phyloP scores from a whole-genome alignment of 2,113 vertebrate species.

The Marmota flaviventris region DNA sequence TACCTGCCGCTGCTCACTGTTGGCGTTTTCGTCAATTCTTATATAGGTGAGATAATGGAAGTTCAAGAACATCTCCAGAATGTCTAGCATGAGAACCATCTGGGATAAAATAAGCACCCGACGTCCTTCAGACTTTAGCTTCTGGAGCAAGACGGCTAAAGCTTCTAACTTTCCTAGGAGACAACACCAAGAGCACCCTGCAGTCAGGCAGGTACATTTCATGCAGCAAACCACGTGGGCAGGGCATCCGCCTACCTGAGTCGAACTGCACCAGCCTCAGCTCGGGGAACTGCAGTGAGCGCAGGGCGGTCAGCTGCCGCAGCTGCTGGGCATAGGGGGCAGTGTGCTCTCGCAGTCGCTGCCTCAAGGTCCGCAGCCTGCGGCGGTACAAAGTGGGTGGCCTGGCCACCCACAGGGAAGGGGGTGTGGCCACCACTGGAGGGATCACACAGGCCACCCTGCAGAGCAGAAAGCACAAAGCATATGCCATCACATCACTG shows the following conservation, averaged over 20 bases:
- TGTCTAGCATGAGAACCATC: constrained; percentile 92
- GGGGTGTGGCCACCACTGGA: constrained; percentile 91
- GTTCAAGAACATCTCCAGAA: constrained; percentile 92
- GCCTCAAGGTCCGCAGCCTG: constrained; percentile 88
- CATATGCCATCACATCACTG: not conserved
- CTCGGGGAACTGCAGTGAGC: constrained; percentile 91
- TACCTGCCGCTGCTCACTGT: constrained; percentile 94
- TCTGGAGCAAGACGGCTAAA: constrained; percentile 95
- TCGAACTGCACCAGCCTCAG: constrained; percentile 95
- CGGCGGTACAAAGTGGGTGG: constrained; percentile 91
- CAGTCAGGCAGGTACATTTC: not conserved
- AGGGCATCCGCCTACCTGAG: constrained; percentile 90
- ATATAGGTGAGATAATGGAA: constrained; percentile 94
- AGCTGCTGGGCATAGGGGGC: constrained; percentile 89
- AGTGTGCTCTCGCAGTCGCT: constrained; percentile 87
- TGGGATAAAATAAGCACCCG: constrained; percentile 95
- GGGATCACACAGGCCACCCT: constrained; percentile 94
- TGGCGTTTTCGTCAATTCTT: constrained; percentile 96
- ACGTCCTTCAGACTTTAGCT: constrained; percentile 91
- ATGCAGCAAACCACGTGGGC: not conserved
- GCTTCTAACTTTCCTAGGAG: constrained; percentile 96
- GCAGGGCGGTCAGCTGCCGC: constrained; percentile 85
- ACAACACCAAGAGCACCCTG: not conserved
- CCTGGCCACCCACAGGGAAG: constrained; percentile 91
- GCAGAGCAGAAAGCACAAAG: constrained; percentile 50